Conservation (phyloP, 1,140 invertebrate genomes). For the Idris sp. region DNA sequence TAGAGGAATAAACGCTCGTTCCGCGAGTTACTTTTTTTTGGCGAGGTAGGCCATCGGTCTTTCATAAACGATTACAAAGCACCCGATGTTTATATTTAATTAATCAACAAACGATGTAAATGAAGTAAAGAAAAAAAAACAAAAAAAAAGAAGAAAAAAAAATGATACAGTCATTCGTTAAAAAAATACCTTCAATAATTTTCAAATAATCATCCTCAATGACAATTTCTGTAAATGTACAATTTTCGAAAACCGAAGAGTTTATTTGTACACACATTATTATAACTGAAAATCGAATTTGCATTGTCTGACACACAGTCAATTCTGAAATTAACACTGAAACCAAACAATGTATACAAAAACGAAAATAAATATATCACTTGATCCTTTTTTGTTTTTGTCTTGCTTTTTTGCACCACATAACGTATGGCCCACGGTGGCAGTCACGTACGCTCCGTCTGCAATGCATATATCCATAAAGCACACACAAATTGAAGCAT, state of each 20-base stretch:
- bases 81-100: slow-evolving; percentile 59
- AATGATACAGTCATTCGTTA: no score
- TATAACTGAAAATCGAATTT: slow-evolving; percentile 22
- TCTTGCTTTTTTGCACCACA: no score
- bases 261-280: slow-evolving; percentile 11
- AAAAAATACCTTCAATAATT: slow-evolving; percentile 37
- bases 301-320: slow-evolving; percentile 18
- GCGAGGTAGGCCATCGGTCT: slow-evolving; percentile 72
- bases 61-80: slow-evolving; percentile 70
- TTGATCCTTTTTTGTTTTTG: slow-evolving; percentile 24
- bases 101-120: no score
- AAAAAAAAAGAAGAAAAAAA: background rate
- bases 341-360: slow-evolving; percentile 37
- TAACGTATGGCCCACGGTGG: slow-evolving; percentile 14
- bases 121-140: no score
- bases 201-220: no score
- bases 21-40: slow-evolving; percentile 63
- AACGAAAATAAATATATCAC: slow-evolving; percentile 50
- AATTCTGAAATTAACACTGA: slow-evolving; percentile 49
- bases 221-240: slow-evolving; percentile 18
- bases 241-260: slow-evolving; percentile 24
- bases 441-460: slow-evolving; percentile 28
- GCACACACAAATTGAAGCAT: slow-evolving; percentile 52
- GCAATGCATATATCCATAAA: slow-evolving; percentile 44
- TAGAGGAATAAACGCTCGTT: slow-evolving; percentile 60